Conservation (phyloP, 35 echinoderm and acorn worm genomes). For the Chiridota heheva region DNA sequence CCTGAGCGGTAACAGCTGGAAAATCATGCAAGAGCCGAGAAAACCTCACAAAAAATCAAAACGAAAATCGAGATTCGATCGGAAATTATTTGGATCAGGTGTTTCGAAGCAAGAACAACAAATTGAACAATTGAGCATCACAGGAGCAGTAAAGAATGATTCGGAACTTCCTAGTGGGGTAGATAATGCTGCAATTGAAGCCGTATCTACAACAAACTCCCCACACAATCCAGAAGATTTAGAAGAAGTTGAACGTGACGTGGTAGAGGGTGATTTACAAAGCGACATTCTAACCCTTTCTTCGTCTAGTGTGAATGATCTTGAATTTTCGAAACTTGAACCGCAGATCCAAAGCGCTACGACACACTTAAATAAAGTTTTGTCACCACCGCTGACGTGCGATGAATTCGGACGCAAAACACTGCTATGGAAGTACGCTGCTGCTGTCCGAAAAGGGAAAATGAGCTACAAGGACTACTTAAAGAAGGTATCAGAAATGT, state of each 20-base stretch:
- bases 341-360: conserved; percentile 27
- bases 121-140: background rate
- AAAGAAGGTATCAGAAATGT: conserved; percentile 62
- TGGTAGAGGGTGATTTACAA: background rate
- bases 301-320: background rate
- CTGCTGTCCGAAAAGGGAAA: conserved; percentile 57
- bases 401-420: conserved; percentile 63
- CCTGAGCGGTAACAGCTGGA: conserved; percentile 84
- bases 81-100: conserved; percentile 8
- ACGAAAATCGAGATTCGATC: background rate
- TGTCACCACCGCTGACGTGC: conserved; percentile 29
- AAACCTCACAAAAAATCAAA: conserved; percentile 22
- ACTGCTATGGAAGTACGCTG: conserved; percentile 43
- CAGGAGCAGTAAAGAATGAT: background rate
- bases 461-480: conserved; percentile 78
- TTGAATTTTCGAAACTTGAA: conserved; percentile 37
- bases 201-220: conserved; percentile 34
- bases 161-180: background rate
- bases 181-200: conserved; percentile 22
- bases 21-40: conserved; percentile 71
- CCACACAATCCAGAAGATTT: background rate
- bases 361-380: conserved; percentile 1
- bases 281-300: background rate
- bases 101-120: conserved; percentile 12
- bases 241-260: background rate